These are phyloP conservation scores for Poecilia latipinna DNA, from an alignment of 2,113 vertebrate genomes.

Conservation along the genomic window DNA sequence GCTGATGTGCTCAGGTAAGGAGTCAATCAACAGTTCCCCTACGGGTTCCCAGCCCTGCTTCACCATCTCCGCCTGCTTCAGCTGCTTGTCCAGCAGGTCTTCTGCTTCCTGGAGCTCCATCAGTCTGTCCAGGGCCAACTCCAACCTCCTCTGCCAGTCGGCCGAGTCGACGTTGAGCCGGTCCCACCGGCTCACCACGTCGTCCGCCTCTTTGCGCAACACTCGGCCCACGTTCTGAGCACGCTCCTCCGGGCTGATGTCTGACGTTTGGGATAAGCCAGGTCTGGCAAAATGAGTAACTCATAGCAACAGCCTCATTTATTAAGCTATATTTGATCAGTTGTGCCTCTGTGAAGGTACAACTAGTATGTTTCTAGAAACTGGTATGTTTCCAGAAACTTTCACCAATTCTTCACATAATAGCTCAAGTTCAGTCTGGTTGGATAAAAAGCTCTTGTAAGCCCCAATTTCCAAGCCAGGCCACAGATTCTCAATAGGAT, in stretches of 20 bases:
- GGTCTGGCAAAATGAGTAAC: not conserved
- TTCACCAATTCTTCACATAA: no score
- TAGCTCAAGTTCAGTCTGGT: no score
- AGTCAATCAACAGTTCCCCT: slow-evolving; percentile 88
- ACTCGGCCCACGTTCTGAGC: slow-evolving; percentile 87
- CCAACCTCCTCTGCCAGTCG: slow-evolving; percentile 92
- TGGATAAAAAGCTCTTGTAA: no score
- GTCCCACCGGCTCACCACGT: slow-evolving; percentile 87
- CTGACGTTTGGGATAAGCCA: slow-evolving; percentile 61
- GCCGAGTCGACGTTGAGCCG: slow-evolving; percentile 81
- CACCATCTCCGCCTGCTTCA: slow-evolving; percentile 90
- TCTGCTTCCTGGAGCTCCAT: slow-evolving; percentile 88
- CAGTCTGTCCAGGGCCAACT: slow-evolving; percentile 88
- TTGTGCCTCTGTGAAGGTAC: not conserved
- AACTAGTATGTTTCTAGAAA: no score
- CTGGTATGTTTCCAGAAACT: no score
- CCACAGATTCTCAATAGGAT: no score
- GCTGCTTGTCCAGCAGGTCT: slow-evolving; percentile 90
- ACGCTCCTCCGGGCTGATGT: slow-evolving; percentile 88
- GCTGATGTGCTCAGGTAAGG: slow-evolving; percentile 91
- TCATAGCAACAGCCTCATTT: not conserved
- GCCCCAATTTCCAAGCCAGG: no score
- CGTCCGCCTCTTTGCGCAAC: slow-evolving; percentile 89
- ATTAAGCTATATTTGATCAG: not conserved
- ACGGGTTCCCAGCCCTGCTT: slow-evolving; percentile 94